These are phyloP conservation scores for Microplitis deprimator DNA, from an alignment of 2,888 invertebrate genomes.

Conservation along the genomic window DNA sequence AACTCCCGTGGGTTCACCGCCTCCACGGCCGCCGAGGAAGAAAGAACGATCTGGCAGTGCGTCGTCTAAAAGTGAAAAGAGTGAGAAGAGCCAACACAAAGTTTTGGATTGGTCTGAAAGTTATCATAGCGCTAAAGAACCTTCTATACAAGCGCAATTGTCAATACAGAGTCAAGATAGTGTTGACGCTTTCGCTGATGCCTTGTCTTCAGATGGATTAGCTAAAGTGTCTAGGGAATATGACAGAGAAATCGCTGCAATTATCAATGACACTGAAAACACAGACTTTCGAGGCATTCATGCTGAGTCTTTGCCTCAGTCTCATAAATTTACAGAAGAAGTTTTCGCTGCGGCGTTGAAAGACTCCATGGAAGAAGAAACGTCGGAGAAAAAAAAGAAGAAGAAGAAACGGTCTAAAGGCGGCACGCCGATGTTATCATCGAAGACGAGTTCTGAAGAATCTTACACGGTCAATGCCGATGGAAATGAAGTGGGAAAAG, in stretches of 20 bases:
- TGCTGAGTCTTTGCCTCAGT: constrained; percentile 6
- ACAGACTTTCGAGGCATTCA: constrained; percentile 17
- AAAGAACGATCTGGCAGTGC: constrained; percentile 74
- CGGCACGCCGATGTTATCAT: constrained; percentile 45
- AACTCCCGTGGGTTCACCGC: constrained; percentile 65
- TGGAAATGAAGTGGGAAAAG: constrained; percentile 43
- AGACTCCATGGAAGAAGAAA: constrained; percentile 58
- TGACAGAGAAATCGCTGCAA: constrained; percentile 44
- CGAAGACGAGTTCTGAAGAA: constrained; percentile 58
- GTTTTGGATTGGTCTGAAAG: constrained; percentile 60
- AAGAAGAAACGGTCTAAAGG: constrained; percentile 52
- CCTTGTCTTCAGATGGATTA: constrained; percentile 58
- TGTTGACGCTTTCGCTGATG: constrained; percentile 65
- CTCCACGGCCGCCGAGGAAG: constrained; percentile 76
- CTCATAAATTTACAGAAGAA: constrained; percentile 11
- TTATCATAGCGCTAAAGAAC: constrained; percentile 66
- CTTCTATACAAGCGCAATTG: constrained; percentile 48
- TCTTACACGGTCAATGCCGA: constrained; percentile 49
- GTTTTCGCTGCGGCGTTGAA: constrained; percentile 64
- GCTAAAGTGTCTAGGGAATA: constrained; percentile 10
- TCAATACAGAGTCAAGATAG: constrained; percentile 61
- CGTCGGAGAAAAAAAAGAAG: constrained; percentile 53
- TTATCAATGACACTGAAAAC: constrained; percentile 41
- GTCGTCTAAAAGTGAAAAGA: constrained; percentile 71
- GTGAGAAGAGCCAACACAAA: constrained; percentile 56